A percentile compares a stretch with the other conserved stretches of the same genome.
These are phyloP conservation scores for Temnopleurus reevesii DNA, from an alignment of 53 echinoderm and acorn worm genomes.

Conservation along the genomic window DNA sequence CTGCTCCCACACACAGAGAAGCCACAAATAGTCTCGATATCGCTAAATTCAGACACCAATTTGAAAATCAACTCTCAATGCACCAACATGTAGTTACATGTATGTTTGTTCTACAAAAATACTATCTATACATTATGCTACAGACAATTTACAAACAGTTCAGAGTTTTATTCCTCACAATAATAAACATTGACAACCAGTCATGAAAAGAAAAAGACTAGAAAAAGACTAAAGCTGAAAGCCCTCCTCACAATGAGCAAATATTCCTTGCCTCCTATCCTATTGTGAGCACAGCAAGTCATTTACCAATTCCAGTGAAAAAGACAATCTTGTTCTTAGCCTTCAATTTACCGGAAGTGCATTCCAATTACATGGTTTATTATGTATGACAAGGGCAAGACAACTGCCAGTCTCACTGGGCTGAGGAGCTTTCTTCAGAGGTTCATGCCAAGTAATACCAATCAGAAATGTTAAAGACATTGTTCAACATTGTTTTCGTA, in stretches of 20 bases:
- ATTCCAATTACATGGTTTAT: constrained; percentile 54
- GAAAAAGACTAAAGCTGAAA: neutral
- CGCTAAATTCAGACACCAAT: neutral
- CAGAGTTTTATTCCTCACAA: no score
- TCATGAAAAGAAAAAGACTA: neutral
- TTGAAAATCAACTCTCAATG: neutral
- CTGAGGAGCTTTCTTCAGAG: no score
- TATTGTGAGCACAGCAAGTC: constrained; percentile 51
- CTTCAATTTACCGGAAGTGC: constrained; percentile 46
- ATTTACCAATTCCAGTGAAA: constrained; percentile 23
- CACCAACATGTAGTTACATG: neutral
- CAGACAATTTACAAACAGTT: no score
- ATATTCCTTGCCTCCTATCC: neutral
- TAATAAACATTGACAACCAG: neutral
- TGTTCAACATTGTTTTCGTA: no score
- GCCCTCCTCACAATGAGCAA: neutral
- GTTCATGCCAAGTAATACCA: no score
- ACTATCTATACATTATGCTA: neutral
- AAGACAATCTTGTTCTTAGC: neutral
- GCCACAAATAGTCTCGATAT: constrained; percentile 37
- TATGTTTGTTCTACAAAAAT: no score
- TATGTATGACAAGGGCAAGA: neutral
- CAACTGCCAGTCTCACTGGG: neutral
- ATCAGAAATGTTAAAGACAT: no score
- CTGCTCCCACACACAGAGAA: constrained; percentile 50